Base-by-base conservation (phyloP, 2,888 invertebrate genomes). In the Andrena bicolor region DNA sequence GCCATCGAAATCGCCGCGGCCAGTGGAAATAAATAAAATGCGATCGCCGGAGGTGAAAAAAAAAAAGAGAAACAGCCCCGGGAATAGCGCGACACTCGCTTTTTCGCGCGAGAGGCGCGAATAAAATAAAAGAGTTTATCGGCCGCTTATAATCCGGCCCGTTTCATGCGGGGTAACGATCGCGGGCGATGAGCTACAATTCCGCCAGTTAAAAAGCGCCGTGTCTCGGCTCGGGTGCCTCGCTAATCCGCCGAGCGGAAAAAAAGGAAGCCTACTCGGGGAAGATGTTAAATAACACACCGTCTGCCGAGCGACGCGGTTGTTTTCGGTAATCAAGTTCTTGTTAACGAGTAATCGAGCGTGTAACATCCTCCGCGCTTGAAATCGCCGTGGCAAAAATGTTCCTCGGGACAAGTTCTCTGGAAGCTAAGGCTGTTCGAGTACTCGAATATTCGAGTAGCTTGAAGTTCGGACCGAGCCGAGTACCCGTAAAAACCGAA, bases 121-220 rank as follows among this genome's bases (percentile, higher is more conserved):
- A 90, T 90, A 90, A 90, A 91, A 91, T 92, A 91, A 91, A 91
- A 91, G 80, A 87, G 86, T 92, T 91, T 91, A 91, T 90, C 90
- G 91, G 90, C 76, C 89, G 89, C 90, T 90, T 90, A 90, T 91
- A 91, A 91, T 91, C 91, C 92, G 83, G 71, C 84, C 53, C 89
- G 91, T 91, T 90, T 92, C 87, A 89, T 81, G 88, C 41, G 90
- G 85, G 86, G 84, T 85, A 87, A 86, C 88, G 90, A 85, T 85
- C 86, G 87, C 85, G 84, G 88, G 91, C 90, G 90, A 89, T 90
- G 90, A 91, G 88, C 90, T 91, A 90, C 86, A 79, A 8, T 80
- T 56, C 30, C 51, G 3, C n/a, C 63, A 20, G 28, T 28, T 61
- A 32, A 49, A 64, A 80, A 80, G 60, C 68, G 49, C 56, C 65